Evolutionary conservation across 92 coral and sea anemone genomes (phyloP).

Genomic region (Umimayanthus chanpuru): DNA sequence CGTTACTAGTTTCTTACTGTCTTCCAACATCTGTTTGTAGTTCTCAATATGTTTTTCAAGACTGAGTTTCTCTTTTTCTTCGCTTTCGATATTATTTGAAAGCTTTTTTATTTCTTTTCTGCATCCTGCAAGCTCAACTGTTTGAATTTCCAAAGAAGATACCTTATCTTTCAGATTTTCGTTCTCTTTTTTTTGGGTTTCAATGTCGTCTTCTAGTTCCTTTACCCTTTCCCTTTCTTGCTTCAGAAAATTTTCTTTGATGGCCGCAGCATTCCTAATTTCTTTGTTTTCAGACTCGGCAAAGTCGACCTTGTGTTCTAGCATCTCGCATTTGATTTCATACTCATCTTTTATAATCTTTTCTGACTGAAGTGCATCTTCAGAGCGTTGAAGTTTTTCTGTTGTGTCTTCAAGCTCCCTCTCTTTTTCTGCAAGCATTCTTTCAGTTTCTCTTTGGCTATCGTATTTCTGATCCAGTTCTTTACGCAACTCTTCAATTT

Average conservation of each 20-base stretch:
- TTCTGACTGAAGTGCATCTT: conserved; percentile 68
- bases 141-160: not conserved
- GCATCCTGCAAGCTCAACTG: not conserved
- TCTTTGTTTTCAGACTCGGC: conserved; percentile 67
- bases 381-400: conserved; percentile 56
- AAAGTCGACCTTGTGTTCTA: conserved; percentile 65
- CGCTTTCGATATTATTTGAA: conserved; percentile 53
- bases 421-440: conserved; percentile 13
- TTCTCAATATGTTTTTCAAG: conserved; percentile 64
- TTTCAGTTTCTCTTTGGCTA: not conserved
- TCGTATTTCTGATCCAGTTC: conserved; percentile 30
- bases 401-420: conserved; percentile 24
- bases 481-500: conserved; percentile 27
- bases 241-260: conserved; percentile 56
- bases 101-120: conserved; percentile 56
- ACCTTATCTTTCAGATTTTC: conserved; percentile 38
- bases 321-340: conserved; percentile 70
- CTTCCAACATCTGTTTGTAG: conserved; percentile 40
- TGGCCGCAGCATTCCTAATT: conserved; percentile 49
- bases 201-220: conserved; percentile 51
- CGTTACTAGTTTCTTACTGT: conserved; percentile 72
- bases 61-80: conserved; percentile 64
- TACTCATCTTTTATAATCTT: conserved; percentile 73
- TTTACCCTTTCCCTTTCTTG: conserved; percentile 56
- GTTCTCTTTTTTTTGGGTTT: conserved; percentile 60